Evolutionary conservation across 2,113 vertebrate genomes (phyloP).

Genomic region (Barbus barbus): DNA sequence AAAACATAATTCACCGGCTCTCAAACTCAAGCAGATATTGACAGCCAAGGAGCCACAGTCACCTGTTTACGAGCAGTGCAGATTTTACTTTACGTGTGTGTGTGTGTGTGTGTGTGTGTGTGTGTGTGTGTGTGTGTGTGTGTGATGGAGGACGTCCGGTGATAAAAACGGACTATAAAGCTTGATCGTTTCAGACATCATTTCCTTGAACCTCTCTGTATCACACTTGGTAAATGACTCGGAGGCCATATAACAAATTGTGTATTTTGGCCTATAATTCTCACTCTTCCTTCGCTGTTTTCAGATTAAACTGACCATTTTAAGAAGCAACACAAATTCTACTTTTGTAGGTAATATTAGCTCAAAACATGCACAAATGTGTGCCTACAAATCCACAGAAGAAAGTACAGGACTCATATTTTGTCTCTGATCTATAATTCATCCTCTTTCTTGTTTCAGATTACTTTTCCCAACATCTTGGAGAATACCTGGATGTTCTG

Average conservation of each 20-base stretch:
- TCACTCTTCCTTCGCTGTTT: not conserved
- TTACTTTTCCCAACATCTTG: conserved; percentile 92
- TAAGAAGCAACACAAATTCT: not conserved
- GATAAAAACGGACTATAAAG: not conserved
- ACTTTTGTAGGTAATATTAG: too few species aligned
- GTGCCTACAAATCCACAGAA: not conserved
- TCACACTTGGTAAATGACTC: not conserved
- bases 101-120: not conserved
- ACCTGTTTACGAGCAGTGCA: not conserved
- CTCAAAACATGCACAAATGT: not conserved
- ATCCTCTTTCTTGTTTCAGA: conserved; percentile 69
- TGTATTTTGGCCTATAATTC: not conserved
- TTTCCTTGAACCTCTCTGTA: not conserved
- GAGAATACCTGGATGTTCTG: conserved; percentile 89
- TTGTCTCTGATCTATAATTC: not conserved
- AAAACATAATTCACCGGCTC: conserved; percentile 18
- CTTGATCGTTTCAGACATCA: not conserved
- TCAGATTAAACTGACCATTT: not conserved
- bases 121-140: not conserved
- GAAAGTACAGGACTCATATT: not conserved
- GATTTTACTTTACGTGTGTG: too few species aligned
- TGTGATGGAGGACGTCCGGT: not conserved
- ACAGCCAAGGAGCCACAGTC: not conserved
- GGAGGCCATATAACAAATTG: not conserved
- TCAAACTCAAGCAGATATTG: not conserved